Evolutionary conservation across 2,888 invertebrate species (phyloP), one percentile per base, ranked within the genome.

Genomic region (Candidula unifasciata): DNA sequence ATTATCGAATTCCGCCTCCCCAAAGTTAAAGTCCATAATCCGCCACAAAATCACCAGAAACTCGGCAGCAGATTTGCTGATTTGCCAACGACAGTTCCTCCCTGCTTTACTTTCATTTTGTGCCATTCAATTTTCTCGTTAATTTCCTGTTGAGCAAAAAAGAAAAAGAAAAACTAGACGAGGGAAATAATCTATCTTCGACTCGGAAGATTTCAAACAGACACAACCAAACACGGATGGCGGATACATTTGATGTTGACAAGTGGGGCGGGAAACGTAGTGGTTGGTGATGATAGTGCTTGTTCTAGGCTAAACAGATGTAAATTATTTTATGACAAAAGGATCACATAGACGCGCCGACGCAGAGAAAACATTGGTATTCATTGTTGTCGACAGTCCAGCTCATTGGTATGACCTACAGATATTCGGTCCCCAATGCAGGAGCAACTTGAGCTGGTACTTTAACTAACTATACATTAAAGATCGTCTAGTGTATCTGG

Each of bases 31-130:
- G 66, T 66, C 66, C n/a, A n/a, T 27, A 66, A n/a, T 66, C 10
- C 66, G 8, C n/a, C 5, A 66, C 27, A 8, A 10, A 66, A 66
- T 66, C 24, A 27, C 27, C n/a, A 66, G 13, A 44, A 44, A n/a
- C n/a, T 27, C 66, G 1, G 66, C n/a, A 66, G 66, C 66, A 66
- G 66, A 66, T 66, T 66, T 66, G 66, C 66, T 66, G 66, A 66
- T 66, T 66, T 66, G n/a, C 66, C n/a, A 5, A 3, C 27, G 27
- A 66, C 24, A 66, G 8, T 66, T n/a, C n/a, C 27, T 66, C 27
- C 66, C 27, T 66, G 66, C 27, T 66, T 66, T 66, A 27, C 27
- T 27, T 66, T 27, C n/a, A n/a, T n/a, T 24, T 66, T 27, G 66
- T n/a, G 6, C 27, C 27, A 66, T 66, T 66, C 66, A 66, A 66